Evolutionary conservation across 2,888 invertebrate genomes (phyloP).

Genomic region (Pelosia muscerda): DNA sequence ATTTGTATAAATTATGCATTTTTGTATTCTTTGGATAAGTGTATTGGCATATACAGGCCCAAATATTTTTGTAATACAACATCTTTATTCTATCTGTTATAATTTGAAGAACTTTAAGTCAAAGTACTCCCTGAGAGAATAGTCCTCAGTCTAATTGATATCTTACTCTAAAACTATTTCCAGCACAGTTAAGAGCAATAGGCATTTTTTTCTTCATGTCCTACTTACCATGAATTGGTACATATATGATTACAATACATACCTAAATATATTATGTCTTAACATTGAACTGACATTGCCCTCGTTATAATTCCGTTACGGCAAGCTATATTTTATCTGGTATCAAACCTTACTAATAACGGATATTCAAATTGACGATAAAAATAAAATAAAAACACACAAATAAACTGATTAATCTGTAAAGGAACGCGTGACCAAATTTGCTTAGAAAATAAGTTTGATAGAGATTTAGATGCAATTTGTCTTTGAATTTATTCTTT

Average conservation of each 20-base stretch:
- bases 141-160: background rate
- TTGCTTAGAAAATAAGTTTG: background rate
- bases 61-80: too few species aligned
- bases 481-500: background rate
- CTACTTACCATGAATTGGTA: conserved; percentile 8
- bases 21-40: too few species aligned
- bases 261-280: conserved; percentile 23
- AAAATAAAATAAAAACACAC: background rate
- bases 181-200: background rate
- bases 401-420: background rate
- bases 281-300: conserved; percentile 44
- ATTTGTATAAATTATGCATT: too few species aligned
- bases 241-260: conserved; percentile 11
- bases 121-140: background rate
- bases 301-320: conserved; percentile 50
- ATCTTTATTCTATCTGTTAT: too few species aligned
- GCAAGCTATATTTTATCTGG: conserved; percentile 29
- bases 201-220: background rate
- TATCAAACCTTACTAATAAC: conserved; percentile 12
- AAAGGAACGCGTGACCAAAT: background rate
- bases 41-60: too few species aligned
- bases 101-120: background rate
- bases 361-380: conserved; percentile 18
- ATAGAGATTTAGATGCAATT: background rate
- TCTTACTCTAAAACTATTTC: too few species aligned